phyloP scores from a whole-genome alignment of 2,888 invertebrate genomes.

The Dolichomitus sp. region DNA sequence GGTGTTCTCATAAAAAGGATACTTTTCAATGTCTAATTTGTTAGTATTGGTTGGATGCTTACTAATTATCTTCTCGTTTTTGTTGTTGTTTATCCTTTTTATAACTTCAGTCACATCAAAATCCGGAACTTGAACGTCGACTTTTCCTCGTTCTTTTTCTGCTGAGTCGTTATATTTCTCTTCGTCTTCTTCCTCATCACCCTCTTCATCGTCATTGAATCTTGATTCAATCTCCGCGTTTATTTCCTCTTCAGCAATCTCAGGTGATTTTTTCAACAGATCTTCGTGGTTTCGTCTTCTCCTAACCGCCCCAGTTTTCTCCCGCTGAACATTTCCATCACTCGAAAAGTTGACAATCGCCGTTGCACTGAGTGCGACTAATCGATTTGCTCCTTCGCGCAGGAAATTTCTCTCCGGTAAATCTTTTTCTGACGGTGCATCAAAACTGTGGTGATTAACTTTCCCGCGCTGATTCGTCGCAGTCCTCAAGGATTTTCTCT shows the following conservation, averaged over 20 bases:
- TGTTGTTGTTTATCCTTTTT: constrained; percentile 73
- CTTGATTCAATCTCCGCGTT: constrained; percentile 78
- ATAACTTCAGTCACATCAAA: constrained; percentile 75
- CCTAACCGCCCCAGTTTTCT: constrained; percentile 45
- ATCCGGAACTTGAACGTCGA: constrained; percentile 78
- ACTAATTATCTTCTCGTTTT: constrained; percentile 38
- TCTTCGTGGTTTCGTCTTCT: constrained; percentile 63
- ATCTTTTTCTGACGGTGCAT: constrained; percentile 53
- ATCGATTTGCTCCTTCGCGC: constrained; percentile 83
- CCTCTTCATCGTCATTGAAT: constrained; percentile 80
- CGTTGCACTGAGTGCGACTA: constrained; percentile 77
- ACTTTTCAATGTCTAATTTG: constrained; percentile 86
- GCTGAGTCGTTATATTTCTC: constrained; percentile 70
- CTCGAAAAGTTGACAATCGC: constrained; percentile 62
- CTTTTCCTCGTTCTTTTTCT: constrained; percentile 61
- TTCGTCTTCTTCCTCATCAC: constrained; percentile 80
- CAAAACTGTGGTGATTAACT: constrained; percentile 11
- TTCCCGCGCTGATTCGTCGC: constrained; percentile 28
- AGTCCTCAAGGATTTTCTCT: neutral
- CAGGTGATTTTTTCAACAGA: constrained; percentile 75
- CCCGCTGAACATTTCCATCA: constrained; percentile 75
- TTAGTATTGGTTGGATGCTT: constrained; percentile 13
- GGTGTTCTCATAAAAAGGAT: constrained; percentile 89
- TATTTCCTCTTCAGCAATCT: constrained; percentile 73
- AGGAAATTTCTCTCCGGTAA: constrained; percentile 57